These are phyloP conservation scores for Diarsia rubi DNA, from an alignment of 2,888 invertebrate species.

Conservation along the genomic window DNA sequence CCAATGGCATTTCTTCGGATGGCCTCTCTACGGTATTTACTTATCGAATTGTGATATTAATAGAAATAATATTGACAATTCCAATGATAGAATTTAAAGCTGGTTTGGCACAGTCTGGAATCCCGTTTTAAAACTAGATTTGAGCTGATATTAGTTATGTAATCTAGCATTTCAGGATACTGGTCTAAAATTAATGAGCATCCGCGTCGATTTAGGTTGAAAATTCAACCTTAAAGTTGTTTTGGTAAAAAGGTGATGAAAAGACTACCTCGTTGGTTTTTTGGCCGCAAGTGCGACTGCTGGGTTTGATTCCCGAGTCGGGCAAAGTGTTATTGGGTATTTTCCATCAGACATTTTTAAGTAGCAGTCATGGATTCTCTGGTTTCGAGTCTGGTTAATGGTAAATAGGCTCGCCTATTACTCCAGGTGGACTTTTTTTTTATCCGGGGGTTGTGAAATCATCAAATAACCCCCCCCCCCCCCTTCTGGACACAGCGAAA, in stretches of 20 bases:
- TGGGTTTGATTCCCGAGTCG: too few species aligned
- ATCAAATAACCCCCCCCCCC: too few species aligned
- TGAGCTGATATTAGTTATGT: constrained; percentile 32
- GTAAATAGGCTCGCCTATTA: too few species aligned
- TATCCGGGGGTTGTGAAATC: too few species aligned
- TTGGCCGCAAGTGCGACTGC: too few species aligned
- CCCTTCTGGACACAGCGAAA: too few species aligned
- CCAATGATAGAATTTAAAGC: constrained; percentile 5
- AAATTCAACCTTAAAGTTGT: background rate
- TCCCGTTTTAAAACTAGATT: constrained; percentile 45
- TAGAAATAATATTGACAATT: constrained; percentile 28
- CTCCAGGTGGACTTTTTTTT: too few species aligned
- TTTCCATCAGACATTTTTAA: too few species aligned
- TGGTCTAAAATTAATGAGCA: constrained; percentile 3
- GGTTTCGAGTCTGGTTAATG: too few species aligned
- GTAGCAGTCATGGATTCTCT: too few species aligned
- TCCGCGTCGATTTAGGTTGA: background rate
- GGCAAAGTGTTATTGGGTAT: too few species aligned
- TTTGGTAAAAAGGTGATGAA: background rate
- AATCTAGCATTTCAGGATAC: constrained; percentile 35
- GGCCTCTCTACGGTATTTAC: background rate
- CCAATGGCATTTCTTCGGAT: background rate
- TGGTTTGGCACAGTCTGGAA: constrained; percentile 8
- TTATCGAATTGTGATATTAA: constrained; percentile 1
- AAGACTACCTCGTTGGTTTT: too few species aligned